phyloP scores from a whole-genome alignment of 2,797 vertebrate genomes.

The Chrysocyon brachyurus region DNA sequence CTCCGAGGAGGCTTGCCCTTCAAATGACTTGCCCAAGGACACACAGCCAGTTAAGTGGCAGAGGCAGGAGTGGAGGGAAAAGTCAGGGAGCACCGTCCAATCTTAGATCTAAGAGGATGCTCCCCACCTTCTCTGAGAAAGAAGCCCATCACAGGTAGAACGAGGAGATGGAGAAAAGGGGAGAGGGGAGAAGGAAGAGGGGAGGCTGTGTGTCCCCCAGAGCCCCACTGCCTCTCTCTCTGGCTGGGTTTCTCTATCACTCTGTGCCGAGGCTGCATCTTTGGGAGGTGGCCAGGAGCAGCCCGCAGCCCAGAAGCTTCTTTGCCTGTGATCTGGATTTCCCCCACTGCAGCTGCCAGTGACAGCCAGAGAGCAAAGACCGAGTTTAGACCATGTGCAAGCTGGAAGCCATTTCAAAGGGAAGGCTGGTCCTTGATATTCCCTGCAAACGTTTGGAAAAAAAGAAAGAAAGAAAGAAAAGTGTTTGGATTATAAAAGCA shows the following conservation, averaged over 20 bases:
- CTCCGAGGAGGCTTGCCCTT: no score
- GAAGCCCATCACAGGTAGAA: fast-evolving
- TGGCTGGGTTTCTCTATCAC: background rate
- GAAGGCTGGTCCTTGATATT: constrained; percentile 29
- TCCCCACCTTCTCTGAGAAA: background rate
- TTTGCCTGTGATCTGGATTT: background rate
- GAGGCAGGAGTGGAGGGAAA: no score
- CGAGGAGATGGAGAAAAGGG: background rate
- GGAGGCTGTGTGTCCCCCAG: background rate
- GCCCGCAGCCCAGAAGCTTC: background rate
- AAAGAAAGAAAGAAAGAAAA: background rate
- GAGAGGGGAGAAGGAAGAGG: background rate
- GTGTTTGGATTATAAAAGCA: background rate
- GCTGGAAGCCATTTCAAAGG: constrained; percentile 66
- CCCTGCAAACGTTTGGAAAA: background rate
- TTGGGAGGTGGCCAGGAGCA: background rate
- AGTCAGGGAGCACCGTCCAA: fast-evolving
- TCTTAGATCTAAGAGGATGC: background rate
- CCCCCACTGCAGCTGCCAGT: fast-evolving
- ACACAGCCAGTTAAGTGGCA: fast-evolving
- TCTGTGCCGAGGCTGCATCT: fast-evolving
- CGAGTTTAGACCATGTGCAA: background rate
- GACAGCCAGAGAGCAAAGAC: background rate
- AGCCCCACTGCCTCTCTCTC: fast-evolving
- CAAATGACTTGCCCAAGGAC: background rate